Conservation (phyloP, 2,113 vertebrate genomes). For the Cavia porcellus region DNA sequence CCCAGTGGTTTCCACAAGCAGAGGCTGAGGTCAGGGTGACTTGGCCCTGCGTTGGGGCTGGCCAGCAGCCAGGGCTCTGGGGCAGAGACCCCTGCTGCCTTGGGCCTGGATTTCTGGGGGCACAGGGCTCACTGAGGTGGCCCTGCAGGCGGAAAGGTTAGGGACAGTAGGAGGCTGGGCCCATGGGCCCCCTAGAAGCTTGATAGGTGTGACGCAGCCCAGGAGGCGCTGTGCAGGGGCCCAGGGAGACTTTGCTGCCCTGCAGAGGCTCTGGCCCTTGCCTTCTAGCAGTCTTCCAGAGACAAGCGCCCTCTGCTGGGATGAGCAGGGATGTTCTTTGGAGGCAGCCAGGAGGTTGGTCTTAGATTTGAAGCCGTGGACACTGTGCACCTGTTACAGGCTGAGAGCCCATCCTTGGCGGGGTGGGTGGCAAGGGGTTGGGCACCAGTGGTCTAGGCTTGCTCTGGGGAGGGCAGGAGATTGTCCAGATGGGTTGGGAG, state of each 20-base stretch:
- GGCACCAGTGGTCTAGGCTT: neutral
- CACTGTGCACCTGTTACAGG: too few species aligned
- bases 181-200: too few species aligned
- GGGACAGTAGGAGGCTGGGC: neutral
- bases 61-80: neutral
- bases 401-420: neutral
- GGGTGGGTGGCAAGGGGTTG: fast-evolving
- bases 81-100: neutral
- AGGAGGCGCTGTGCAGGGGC: neutral
- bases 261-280: neutral
- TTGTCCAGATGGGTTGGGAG: neutral
- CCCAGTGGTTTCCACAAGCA: neutral
- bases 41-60: neutral
- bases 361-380: neutral
- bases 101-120: neutral
- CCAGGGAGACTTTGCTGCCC: neutral
- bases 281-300: too few species aligned
- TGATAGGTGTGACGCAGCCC: neutral
- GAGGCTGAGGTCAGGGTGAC: neutral
- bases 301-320: neutral
- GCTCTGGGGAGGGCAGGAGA: fast-evolving
- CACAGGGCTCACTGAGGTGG: neutral
- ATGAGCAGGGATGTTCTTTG: neutral
- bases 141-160: neutral
- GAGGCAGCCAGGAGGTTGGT: neutral